Conservation (phyloP, 2,113 vertebrate species). For the Calypte anna region DNA sequence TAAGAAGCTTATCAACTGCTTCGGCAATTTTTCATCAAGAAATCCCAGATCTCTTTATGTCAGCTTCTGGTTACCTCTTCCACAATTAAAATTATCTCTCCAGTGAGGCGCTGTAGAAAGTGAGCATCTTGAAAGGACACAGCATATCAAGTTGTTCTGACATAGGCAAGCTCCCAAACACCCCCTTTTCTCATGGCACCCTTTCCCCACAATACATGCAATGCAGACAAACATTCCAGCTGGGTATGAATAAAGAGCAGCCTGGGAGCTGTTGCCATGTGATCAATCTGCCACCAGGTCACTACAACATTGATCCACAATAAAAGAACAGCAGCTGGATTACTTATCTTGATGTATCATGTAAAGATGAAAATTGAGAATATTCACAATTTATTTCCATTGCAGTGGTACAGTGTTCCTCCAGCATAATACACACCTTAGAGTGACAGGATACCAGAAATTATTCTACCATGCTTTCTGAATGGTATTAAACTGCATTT, state of each 20-base stretch:
- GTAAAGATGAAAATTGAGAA: not conserved
- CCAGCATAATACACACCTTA: not conserved
- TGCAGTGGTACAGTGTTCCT: not conserved
- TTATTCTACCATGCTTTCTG: not conserved
- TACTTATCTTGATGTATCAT: not conserved
- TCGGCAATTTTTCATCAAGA: constrained; percentile 8
- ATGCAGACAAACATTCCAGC: not conserved
- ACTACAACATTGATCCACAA: not conserved
- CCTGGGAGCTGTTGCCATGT: not conserved
- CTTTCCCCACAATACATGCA: not conserved
- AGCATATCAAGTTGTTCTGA: not conserved
- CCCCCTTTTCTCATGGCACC: not conserved
- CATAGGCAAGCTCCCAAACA: not conserved
- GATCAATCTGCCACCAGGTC: not conserved
- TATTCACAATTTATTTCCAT: not conserved
- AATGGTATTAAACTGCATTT: not conserved
- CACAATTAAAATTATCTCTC: not conserved
- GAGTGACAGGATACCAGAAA: not conserved
- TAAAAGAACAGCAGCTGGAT: not conserved
- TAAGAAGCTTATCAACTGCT: not conserved
- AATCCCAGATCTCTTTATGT: not conserved
- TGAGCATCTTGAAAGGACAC: not conserved
- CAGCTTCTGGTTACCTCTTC: not conserved
- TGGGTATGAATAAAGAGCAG: not conserved
- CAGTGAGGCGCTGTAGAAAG: not conserved